Base-by-base conservation (phyloP, 2,888 invertebrate species). In the Myopa tessellatipennis region DNA sequence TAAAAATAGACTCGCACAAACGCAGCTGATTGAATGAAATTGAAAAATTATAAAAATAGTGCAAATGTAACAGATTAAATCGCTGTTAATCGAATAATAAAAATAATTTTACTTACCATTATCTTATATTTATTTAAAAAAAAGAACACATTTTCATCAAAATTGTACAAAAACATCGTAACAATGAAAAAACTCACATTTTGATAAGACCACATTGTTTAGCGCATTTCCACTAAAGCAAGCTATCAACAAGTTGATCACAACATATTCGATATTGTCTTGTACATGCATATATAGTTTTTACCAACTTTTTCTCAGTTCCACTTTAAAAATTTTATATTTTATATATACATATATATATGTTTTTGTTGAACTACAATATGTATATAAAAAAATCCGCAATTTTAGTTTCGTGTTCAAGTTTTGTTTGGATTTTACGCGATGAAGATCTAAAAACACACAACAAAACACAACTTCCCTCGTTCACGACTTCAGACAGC, bases 401-500 rank as follows among this genome's bases (percentile, higher is more conserved):
- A n/a, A n/a, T n/a, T n/a, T n/a, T n/a, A n/a, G 36, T 67, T 67
- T 16, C 36, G 26, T 26, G 26, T 38, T 38, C 10, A 67, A 26
- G 26, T 67, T 12, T 67, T 36, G 67, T 67, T 67, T 34, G 38
- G 7, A 36, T 16, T 67, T 67, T 26, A 26, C 38, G 55, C 70
- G 26, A 61, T 14, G 10, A 58, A 71, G 61, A 26, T 61, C 45
- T 26, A 60, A 60, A 40, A 52, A 70, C 12, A 26, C 52, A 34
- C 2, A 70, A 50, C 3, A 61, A 40, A 74, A 14, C 10, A 26
- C 61, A 60, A 73, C 38, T 4, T n/a, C 36, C 34, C 52, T 55
- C 40, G 65, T 69, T 68, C 52, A 74, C 77, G 77, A 79, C 76
- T 55, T 45, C 36, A n/a, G 1, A 12, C 14, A 55, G 71, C 61